phyloP scores from a whole-genome alignment of 2,113 vertebrate genomes.

The Gymnobelideus leadbeateri region DNA sequence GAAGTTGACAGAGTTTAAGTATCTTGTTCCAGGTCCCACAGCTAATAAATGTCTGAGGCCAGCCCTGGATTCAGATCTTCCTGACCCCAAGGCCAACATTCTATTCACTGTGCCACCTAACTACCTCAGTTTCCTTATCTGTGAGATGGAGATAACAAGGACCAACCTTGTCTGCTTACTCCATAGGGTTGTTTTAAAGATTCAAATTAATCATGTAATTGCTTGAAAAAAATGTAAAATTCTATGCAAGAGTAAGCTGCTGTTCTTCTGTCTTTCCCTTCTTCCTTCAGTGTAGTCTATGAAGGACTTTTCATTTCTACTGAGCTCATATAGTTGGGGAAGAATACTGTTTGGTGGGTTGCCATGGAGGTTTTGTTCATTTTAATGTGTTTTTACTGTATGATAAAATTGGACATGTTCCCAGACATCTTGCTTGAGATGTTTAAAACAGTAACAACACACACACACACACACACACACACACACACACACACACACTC shows the following conservation, averaged over 20 bases:
- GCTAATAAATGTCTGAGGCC: neutral
- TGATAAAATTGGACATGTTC: slow-evolving; percentile 40
- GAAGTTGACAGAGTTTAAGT: too few relatives aligned
- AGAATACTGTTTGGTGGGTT: neutral
- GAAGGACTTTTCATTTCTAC: slow-evolving; percentile 20
- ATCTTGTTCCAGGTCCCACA: too few relatives aligned
- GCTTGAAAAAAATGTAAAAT: neutral
- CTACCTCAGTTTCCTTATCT: neutral
- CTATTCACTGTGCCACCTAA: neutral
- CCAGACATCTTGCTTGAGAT: neutral
- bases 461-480: neutral
- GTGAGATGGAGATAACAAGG: neutral
- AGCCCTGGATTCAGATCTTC: neutral
- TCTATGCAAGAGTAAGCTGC: neutral
- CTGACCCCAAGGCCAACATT: neutral
- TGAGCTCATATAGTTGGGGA: neutral
- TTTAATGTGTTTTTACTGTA: slow-evolving; percentile 27
- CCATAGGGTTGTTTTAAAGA: neutral
- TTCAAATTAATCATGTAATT: neutral
- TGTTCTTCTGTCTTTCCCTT: slow-evolving; percentile 17
- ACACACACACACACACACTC: neutral
- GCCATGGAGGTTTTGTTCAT: slow-evolving; percentile 38
- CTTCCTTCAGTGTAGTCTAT: neutral
- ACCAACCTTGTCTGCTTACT: neutral
- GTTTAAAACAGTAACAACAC: slow-evolving; percentile 32